Base-by-base conservation (phyloP, 2,888 invertebrate species). In the Iselma pallidipennis region DNA sequence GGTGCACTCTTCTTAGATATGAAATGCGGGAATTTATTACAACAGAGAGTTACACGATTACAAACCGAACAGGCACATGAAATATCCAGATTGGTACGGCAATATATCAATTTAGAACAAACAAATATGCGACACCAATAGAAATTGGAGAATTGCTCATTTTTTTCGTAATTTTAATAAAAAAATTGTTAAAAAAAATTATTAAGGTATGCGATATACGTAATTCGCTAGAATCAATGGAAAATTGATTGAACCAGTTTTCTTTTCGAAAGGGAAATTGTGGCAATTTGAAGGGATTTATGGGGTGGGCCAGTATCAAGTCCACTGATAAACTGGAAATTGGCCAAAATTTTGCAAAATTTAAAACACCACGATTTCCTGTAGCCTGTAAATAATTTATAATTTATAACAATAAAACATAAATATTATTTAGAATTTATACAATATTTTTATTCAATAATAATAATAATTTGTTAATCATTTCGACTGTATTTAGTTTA, bases 51-150 rank as follows among this genome's bases (percentile, higher is more conserved):
- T 74, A 95, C 96, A 65, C 87, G 97, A 72, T 88, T 98, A 71
- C 97, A 98, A 81, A 98, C 98, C 0, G 96, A 98, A 82, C 94
- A 98, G 84, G 98, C 98, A 37, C 96, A 96, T 77, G 98, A 98
- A 83, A 95, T 98, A 74, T 95, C 96, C 52, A 89, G 97, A 69
- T 88, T 98, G 74, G 96, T 98, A 76, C 87, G 96, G 28, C 98
- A 98, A 82, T 98, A 98, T 84, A 96, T 98, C 78, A 95, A 94
- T 75, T 91, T 97, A 83, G 92, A 92, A 75, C 90, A 91, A 78
- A 82, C 87, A 53, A 77, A 74, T 59, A 66, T 71, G 10, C 74
- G 77, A 53, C 74, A 68, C 55, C 66, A 73, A 50, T 66, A 45
- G 4, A n/a, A 26, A 51, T n/a, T n/a, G n/a, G n/a, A n/a, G 23